phyloP scores from a whole-genome alignment of 2,113 vertebrate species.

The Boulengeromyrus knoepffleri region DNA sequence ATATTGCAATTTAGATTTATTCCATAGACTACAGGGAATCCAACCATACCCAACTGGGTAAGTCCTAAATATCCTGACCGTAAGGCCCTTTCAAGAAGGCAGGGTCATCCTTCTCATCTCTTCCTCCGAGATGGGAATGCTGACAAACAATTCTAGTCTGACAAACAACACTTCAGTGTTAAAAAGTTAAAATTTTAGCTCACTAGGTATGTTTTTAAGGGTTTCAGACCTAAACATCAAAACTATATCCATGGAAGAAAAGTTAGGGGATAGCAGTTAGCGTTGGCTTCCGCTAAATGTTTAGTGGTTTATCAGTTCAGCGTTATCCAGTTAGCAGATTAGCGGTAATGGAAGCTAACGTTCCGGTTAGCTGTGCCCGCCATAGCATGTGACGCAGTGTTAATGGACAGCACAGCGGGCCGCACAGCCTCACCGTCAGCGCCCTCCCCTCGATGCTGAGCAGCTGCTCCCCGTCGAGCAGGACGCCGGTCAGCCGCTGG shows the following conservation, averaged over 20 bases:
- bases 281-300: background rate
- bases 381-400: background rate
- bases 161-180: background rate
- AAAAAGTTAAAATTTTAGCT: background rate
- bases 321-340: background rate
- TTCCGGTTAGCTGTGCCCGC: background rate
- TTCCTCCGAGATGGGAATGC: too few relatives aligned
- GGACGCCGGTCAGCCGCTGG: conserved; percentile 53
- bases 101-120: too few relatives aligned
- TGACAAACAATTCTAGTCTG: background rate
- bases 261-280: background rate
- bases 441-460: conserved; percentile 75
- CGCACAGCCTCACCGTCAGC: conserved; percentile 65
- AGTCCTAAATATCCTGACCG: background rate
- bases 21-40: background rate
- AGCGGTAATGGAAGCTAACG: background rate
- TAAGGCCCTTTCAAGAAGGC: too few relatives aligned
- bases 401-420: background rate
- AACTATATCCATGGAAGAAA: background rate
- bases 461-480: conserved; percentile 74
- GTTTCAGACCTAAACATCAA: background rate
- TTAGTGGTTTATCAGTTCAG: background rate
- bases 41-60: background rate
- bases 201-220: background rate
- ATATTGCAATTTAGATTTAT: background rate